A percentile compares a stretch with the other conserved stretches of the same genome.
phyloP scores from a whole-genome alignment of 2,797 vertebrate species.

The Oreochromis grahami region DNA sequence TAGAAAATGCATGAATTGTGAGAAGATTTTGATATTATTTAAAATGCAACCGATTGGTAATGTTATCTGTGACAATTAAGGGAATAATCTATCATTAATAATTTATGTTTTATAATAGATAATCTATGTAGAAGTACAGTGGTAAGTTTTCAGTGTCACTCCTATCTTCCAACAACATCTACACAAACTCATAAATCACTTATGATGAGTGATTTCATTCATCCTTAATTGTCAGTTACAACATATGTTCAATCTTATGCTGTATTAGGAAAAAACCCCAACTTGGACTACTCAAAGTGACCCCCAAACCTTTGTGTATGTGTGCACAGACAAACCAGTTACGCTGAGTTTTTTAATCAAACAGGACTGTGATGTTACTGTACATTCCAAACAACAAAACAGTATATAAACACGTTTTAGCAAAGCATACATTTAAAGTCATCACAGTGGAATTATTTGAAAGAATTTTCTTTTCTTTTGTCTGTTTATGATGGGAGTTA shows the following conservation, averaged over 20 bases:
- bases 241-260: background rate
- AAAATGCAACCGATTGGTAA: background rate
- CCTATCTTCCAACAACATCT: background rate
- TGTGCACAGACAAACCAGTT: background rate
- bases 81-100: background rate
- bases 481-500: background rate
- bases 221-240: background rate
- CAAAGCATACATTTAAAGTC: slow-evolving; percentile 11
- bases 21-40: background rate
- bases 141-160: background rate
- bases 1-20: rapidly evolving
- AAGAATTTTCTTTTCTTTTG: background rate
- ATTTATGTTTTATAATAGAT: background rate
- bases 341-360: background rate
- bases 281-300: rapidly evolving
- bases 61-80: background rate
- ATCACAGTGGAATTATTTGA: background rate
- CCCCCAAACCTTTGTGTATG: background rate
- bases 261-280: rapidly evolving
- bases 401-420: background rate
- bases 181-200: background rate
- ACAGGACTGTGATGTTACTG: slow-evolving; percentile 31
- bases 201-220: background rate
- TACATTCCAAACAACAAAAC: slow-evolving; percentile 54
- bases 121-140: background rate